Percentiles rank a stretch among this genome's conserved stretches.
Conservation (phyloP, 1,140 invertebrate genomes). For the Bombus sylvicola region DNA sequence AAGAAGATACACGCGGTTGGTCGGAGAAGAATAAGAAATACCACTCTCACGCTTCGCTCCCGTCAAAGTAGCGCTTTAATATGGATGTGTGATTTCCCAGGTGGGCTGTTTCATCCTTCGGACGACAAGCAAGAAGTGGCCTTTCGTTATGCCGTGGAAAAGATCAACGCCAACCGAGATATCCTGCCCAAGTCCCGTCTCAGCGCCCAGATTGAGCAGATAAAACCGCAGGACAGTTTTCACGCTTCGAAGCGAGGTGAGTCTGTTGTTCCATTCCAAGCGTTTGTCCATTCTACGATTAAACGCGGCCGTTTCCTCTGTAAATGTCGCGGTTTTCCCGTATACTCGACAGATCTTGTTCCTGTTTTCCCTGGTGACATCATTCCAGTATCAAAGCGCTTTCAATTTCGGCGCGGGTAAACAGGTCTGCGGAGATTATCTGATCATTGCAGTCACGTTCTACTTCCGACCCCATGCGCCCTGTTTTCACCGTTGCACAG, state of each 20-base stretch:
- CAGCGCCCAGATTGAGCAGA: constrained; percentile 92
- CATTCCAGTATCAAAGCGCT: too few relatives aligned
- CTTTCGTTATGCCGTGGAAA: constrained; percentile 94
- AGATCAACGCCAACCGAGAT: constrained; percentile 92
- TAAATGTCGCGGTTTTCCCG: background rate
- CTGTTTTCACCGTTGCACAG: too few relatives aligned
- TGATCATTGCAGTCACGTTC: too few relatives aligned
- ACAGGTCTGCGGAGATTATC: too few relatives aligned
- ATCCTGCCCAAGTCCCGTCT: constrained; percentile 92
- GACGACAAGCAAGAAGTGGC: constrained; percentile 94
- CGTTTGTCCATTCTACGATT: background rate
- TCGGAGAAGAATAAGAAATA: constrained; percentile 46
- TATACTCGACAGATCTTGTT: too few relatives aligned
- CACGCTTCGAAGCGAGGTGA: constrained; percentile 95
- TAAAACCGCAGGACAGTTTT: constrained; percentile 95
- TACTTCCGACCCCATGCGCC: too few relatives aligned
- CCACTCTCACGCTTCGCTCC: background rate
- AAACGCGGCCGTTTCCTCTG: background rate
- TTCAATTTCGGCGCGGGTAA: too few relatives aligned
- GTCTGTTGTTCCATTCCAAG: constrained; percentile 45
- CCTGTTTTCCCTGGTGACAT: too few relatives aligned
- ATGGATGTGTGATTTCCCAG: constrained; percentile 83
- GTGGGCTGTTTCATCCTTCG: constrained; percentile 93
- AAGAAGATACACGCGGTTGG: background rate
- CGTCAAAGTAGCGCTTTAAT: constrained; percentile 67